Evolutionary conservation across 1,140 invertebrate species (phyloP).

Genomic region (Lordiphosa stackelbergi): DNA sequence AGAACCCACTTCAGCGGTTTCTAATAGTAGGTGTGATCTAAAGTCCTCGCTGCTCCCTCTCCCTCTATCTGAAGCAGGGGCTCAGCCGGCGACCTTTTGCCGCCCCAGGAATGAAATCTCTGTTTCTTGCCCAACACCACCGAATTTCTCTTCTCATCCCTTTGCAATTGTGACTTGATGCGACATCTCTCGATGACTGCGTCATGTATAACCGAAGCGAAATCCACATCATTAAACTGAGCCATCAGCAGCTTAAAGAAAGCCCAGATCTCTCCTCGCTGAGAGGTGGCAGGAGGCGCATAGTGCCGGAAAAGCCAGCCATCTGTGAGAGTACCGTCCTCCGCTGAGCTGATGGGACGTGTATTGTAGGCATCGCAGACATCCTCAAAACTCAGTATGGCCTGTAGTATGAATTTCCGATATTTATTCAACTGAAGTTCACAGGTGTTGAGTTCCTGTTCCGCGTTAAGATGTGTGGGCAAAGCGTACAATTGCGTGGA

Average conservation of each 20-base stretch:
- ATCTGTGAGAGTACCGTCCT: slow-evolving; percentile 29
- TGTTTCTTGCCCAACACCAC: slow-evolving; percentile 75
- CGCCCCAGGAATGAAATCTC: slow-evolving; percentile 77
- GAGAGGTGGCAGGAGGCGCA: slow-evolving; percentile 57
- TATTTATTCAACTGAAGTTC: slow-evolving; percentile 68
- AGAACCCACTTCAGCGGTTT: background rate
- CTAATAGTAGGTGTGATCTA: slow-evolving; percentile 42
- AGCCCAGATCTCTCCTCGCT: slow-evolving; percentile 66
- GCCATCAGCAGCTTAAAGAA: slow-evolving; percentile 74
- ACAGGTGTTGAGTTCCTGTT: slow-evolving; percentile 49
- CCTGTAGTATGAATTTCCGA: slow-evolving; percentile 65
- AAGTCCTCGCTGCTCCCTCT: slow-evolving; percentile 8
- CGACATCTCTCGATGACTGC: slow-evolving; percentile 73
- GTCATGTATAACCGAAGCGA: slow-evolving; percentile 52
- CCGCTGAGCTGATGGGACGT: slow-evolving; percentile 23
- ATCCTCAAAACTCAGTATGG: slow-evolving; percentile 72
- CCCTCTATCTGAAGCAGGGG: slow-evolving; percentile 19
- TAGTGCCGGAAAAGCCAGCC: slow-evolving; percentile 58
- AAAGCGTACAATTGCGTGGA: slow-evolving; percentile 35
- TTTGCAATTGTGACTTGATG: slow-evolving; percentile 57
- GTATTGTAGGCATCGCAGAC: slow-evolving; percentile 69
- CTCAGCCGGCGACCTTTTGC: slow-evolving; percentile 63
- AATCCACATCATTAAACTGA: slow-evolving; percentile 71
- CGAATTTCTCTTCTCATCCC: slow-evolving; percentile 69
- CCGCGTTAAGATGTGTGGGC: slow-evolving; percentile 20